These are phyloP conservation scores for Papilio protenor DNA, from an alignment of 2,888 invertebrate species.

Conservation along the genomic window DNA sequence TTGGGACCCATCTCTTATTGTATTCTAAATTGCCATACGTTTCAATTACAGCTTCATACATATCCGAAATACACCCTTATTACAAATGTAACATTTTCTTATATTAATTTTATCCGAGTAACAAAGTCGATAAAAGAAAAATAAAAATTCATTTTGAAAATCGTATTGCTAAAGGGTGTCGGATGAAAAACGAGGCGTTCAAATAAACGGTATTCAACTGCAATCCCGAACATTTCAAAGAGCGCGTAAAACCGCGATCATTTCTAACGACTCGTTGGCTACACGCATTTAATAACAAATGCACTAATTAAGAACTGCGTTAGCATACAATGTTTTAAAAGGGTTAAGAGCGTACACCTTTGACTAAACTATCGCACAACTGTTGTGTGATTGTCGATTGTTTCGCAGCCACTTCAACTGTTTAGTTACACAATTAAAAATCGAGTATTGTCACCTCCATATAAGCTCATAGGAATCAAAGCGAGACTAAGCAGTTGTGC, in stretches of 20 bases:
- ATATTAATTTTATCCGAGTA: not conserved
- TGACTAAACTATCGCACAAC: too few relatives aligned
- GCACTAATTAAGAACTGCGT: slow-evolving; percentile 12
- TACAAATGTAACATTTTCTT: not conserved
- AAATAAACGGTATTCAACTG: slow-evolving; percentile 12
- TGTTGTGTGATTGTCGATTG: too few relatives aligned
- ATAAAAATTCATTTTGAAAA: not conserved
- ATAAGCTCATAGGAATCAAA: too few relatives aligned
- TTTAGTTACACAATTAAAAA: too few relatives aligned
- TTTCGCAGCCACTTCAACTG: too few relatives aligned
- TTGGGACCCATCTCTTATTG: not conserved
- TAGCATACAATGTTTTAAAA: not conserved
- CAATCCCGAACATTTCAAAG: slow-evolving; percentile 26
- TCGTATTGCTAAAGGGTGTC: slow-evolving; percentile 2
- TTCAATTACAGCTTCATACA: not conserved
- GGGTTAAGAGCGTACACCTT: not conserved
- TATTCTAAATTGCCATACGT: slow-evolving; percentile 11
- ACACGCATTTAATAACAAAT: slow-evolving; percentile 19
- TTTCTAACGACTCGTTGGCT: not conserved
- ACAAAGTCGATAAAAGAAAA: not conserved
- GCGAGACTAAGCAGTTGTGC: too few relatives aligned
- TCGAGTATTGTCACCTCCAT: too few relatives aligned
- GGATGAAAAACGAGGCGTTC: slow-evolving; percentile 18
- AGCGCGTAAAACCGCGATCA: slow-evolving; percentile 21
- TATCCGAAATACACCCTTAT: not conserved